These are phyloP conservation scores for Hydractinia symbiolongicarpus DNA, from an alignment of 30 jellyfish, hydroid and myxozoan genomes.

Conservation along the genomic window DNA sequence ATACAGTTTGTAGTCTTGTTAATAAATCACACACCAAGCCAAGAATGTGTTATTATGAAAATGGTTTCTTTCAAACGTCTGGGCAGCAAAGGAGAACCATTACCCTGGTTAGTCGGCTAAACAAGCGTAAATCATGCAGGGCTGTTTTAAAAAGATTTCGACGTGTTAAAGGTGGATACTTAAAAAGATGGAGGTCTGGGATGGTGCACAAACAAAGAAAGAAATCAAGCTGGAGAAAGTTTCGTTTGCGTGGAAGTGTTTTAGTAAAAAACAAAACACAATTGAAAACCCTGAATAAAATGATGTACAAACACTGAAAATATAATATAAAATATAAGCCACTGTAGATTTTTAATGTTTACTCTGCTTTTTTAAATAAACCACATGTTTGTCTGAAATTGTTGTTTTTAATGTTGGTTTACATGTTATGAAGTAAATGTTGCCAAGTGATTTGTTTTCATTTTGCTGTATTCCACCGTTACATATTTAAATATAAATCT, in stretches of 20 bases:
- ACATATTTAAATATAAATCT: background rate
- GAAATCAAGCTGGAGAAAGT: constrained; percentile 36
- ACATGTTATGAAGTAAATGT: too few species aligned
- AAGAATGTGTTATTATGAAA: too few species aligned
- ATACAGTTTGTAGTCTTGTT: too few species aligned
- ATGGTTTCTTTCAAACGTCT: too few species aligned
- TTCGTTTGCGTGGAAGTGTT: constrained; percentile 33
- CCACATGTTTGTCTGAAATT: too few species aligned
- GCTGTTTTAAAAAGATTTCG: constrained; percentile 37
- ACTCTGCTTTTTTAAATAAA: too few species aligned
- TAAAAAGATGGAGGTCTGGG: constrained; percentile 43
- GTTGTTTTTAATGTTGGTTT: too few species aligned
- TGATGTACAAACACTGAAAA: constrained; percentile 36
- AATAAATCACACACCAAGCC: too few species aligned
- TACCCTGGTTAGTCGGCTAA: constrained; percentile 30
- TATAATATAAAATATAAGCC: background rate
- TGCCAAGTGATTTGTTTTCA: too few species aligned
- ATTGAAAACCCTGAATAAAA: constrained; percentile 22
- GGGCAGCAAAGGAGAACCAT: constrained; percentile 7
- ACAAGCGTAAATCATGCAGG: constrained; percentile 26
- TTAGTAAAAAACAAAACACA: constrained; percentile 26
- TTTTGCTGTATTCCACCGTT: too few species aligned
- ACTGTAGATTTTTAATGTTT: too few species aligned
- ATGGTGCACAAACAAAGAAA: constrained; percentile 19
- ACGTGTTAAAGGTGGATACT: constrained; percentile 36